Base-by-base conservation (phyloP, 1,140 invertebrate species). In the Matsumurasca onukii region DNA sequence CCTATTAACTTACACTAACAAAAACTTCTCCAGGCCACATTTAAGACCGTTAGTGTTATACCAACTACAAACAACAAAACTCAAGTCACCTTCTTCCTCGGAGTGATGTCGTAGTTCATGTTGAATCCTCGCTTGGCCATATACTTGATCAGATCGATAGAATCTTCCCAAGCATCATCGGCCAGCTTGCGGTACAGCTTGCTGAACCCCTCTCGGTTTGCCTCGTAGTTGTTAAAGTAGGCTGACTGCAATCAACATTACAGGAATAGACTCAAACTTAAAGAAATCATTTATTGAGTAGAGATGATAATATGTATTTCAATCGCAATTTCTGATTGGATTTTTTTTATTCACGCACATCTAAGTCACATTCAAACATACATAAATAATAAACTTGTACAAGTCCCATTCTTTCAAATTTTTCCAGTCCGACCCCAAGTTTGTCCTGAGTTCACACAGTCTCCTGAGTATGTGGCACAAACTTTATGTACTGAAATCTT, bases 181-280 rank as follows among this genome's bases (percentile, higher is more conserved):
- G 91, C 90, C 9, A 91, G 76, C 71, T 87, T 86, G 63, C 85
- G 83, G 79, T 91, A 93, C 13, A 92, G 79, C 75, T 86, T 87
- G 71, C 86, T 84, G 78, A 94, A 93, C 13, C 92, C 92, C 31
- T 83, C 82, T 45, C 92, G 82, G 78, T 91, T 89, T 57, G 85
- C 86, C 74, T 89, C 84, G 76, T 89, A 92, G 73, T 89, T 91
- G 59, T 87, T 88, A 78, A 91, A 94, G 77, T 91, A 86, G 1
- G 88, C 86, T 9, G 90, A 85, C 79, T 80, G 52, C 51, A 74
- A 73, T 67, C 61, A 63, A 61, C 31, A 70, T 22, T 1, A 65
- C 5, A 51, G 22, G 22, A 20, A 51, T 51, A 45, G n/a, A n/a
- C n/a, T 45, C 9, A 45, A 45, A 45, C 9, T 45, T 17, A 45